Percentiles rank a stretch among this genome's conserved stretches.
Conservation (phyloP, 2,797 vertebrate genomes). For the Rousettus madagascariensis region DNA sequence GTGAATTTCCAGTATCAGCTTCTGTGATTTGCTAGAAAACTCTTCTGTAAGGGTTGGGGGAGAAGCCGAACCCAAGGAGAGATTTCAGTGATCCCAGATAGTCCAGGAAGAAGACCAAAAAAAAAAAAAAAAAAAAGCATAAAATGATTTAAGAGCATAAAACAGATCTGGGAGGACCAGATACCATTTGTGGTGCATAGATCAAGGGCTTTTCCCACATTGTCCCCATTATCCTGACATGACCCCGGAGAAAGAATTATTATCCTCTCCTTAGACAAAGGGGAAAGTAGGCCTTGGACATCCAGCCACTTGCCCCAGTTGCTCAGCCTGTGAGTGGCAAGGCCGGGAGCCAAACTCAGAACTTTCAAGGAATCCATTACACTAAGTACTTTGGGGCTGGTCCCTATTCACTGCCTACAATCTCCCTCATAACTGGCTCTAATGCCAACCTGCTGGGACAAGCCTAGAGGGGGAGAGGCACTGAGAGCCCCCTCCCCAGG, state of each 20-base stretch:
- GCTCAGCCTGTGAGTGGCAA: neutral
- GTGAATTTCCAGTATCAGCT: neutral
- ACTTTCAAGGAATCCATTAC: neutral
- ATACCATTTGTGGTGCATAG: neutral
- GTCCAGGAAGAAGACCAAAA: neutral
- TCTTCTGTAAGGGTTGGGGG: neutral
- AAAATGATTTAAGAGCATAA: neutral
- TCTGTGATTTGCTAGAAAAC: neutral
- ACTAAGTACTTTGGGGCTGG: neutral
- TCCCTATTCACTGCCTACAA: neutral
- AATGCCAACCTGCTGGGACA: fast-evolving
- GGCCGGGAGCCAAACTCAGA: neutral
- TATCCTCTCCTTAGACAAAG: neutral
- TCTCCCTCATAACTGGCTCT: neutral
- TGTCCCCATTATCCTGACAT: neutral
- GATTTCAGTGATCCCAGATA: neutral
- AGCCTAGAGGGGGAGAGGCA: neutral
- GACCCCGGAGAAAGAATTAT: neutral
- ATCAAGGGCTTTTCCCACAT: fast-evolving
- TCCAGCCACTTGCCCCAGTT: neutral
- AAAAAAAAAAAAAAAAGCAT: neutral
- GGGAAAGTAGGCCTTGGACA: too few species aligned
- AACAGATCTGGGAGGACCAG: neutral
- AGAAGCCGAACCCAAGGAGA: neutral
- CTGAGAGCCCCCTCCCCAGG: neutral